Evolutionary conservation across 2,797 vertebrate genomes (phyloP).

Genomic region (Poecilia gillii): DNA sequence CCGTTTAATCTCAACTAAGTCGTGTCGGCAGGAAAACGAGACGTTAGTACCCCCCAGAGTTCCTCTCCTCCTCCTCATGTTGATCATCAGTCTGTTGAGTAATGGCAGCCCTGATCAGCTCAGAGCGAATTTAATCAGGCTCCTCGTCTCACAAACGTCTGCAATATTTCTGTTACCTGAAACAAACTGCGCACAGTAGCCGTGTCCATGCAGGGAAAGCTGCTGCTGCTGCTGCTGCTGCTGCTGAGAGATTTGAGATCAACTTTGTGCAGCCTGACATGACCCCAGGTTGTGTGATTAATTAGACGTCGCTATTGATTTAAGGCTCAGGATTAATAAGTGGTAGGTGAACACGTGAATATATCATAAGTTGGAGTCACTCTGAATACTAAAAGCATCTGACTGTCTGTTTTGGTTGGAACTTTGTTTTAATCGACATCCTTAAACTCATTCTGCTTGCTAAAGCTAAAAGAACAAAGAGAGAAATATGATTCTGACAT

Average conservation of each 20-base stretch:
- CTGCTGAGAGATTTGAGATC: slow-evolving; percentile 7
- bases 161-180: slow-evolving; percentile 16
- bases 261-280: background rate
- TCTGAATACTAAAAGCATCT: background rate
- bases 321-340: background rate
- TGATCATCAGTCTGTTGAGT: slow-evolving; percentile 37
- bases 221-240: background rate
- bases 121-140: slow-evolving; percentile 56
- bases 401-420: background rate
- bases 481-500: background rate
- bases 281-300: slow-evolving; percentile 1
- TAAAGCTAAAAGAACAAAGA: background rate
- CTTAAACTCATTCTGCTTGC: background rate
- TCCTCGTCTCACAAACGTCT: slow-evolving; percentile 29
- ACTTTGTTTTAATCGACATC: background rate
- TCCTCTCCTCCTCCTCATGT: slow-evolving; percentile 47
- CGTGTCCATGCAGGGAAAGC: slow-evolving; percentile 17
- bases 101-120: slow-evolving; percentile 51
- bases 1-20: slow-evolving; percentile 47
- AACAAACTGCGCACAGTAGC: background rate
- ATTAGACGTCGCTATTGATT: slow-evolving; percentile 6
- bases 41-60: slow-evolving; percentile 44
- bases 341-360: background rate
- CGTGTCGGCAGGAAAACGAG: slow-evolving; percentile 46
- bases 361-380: background rate